Evolutionary conservation across 1,140 invertebrate species (phyloP).

Genomic region (Phymastichus coffea): DNA sequence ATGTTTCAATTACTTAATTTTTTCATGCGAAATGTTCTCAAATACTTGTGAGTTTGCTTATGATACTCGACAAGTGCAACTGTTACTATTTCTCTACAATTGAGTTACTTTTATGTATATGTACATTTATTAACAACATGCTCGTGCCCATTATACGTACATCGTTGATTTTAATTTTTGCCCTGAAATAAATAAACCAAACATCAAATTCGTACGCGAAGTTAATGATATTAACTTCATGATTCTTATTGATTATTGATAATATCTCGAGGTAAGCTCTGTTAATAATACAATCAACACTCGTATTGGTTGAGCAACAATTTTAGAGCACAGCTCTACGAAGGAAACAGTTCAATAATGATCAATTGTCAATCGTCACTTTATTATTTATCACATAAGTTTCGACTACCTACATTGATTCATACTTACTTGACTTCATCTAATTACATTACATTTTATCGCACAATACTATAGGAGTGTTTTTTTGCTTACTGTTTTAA

Average conservation of each 20-base stretch:
- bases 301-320: constrained; percentile 43
- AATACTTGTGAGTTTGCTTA: too few species aligned
- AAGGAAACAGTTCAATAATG: constrained; percentile 41
- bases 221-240: too few species aligned
- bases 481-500: neutral
- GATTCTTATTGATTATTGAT: too few species aligned
- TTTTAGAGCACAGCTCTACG: constrained; percentile 50
- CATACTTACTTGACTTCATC: constrained; percentile 8
- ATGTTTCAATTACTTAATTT: too few species aligned
- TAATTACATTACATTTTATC: constrained; percentile 16
- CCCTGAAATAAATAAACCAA: too few species aligned
- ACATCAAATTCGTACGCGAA: too few species aligned
- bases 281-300: constrained; percentile 11
- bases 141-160: constrained; percentile 34
- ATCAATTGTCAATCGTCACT: constrained; percentile 22
- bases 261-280: neutral
- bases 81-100: too few species aligned
- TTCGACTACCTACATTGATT: constrained; percentile 43
- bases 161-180: neutral
- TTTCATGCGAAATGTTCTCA: too few species aligned
- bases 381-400: constrained; percentile 50
- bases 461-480: constrained; percentile 9
- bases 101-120: constrained; percentile 39
- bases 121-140: constrained; percentile 52
- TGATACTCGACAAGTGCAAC: too few species aligned